Evolutionary conservation across 2,113 vertebrate genomes (phyloP).

Genomic region (Oxyura jamaicensis): DNA sequence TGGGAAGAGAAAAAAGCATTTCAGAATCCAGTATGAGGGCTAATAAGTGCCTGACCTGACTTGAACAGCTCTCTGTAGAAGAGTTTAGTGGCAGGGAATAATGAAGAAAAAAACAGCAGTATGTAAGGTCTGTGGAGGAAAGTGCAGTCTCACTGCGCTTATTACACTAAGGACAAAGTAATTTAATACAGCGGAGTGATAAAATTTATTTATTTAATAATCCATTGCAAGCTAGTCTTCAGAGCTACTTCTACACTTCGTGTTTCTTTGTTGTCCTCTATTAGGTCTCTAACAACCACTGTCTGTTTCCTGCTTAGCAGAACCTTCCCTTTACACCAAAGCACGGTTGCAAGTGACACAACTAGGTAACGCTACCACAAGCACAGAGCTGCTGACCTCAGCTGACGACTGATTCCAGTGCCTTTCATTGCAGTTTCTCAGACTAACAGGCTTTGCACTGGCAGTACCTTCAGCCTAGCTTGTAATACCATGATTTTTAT

Average conservation of each 20-base stretch:
- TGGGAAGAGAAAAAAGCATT: not conserved
- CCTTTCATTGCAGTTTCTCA: not conserved
- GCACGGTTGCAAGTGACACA: rapidly evolving
- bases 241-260: not conserved
- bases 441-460: not conserved
- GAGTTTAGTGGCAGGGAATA: not conserved
- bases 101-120: not conserved
- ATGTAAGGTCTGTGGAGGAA: not conserved
- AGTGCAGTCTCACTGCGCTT: not conserved
- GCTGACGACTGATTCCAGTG: not conserved
- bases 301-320: not conserved
- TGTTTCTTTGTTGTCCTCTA: not conserved
- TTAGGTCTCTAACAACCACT: rapidly evolving
- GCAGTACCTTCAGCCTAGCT: not conserved
- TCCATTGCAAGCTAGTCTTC: not conserved
- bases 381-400: not conserved
- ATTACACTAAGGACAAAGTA: not conserved
- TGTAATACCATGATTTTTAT: not conserved
- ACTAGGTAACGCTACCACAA: not conserved
- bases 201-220: not conserved
- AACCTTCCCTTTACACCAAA: not conserved
- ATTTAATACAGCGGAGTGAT: not conserved
- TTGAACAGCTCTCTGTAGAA: not conserved
- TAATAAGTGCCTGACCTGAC: not conserved
- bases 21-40: not conserved